Percentiles rank a stretch among this genome's conserved stretches.
Conservation (phyloP, 2,888 invertebrate genomes). For the Dromius quadrimaculatus region DNA sequence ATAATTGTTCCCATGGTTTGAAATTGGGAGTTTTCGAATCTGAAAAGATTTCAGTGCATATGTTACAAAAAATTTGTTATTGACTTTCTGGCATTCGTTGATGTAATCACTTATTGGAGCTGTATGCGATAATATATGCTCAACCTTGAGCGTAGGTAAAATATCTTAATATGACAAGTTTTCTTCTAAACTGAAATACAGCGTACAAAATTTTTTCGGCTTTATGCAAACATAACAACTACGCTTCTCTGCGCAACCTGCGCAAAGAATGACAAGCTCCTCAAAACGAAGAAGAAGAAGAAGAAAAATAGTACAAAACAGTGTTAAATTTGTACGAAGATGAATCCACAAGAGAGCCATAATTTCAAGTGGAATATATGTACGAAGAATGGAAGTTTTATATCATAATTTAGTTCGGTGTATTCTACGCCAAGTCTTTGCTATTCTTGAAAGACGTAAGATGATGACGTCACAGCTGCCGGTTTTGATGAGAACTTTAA, state of each 20-base stretch:
- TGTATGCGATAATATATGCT: no score
- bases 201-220: no score
- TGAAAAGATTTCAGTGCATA: no score
- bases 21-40: no score
- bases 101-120: no score
- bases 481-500: slow-evolving; percentile 36
- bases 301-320: slow-evolving; percentile 13
- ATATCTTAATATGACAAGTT: no score
- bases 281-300: background rate
- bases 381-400: slow-evolving; percentile 48
- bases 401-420: slow-evolving; percentile 45
- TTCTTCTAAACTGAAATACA: no score
- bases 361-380: slow-evolving; percentile 48
- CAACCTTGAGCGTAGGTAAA: no score
- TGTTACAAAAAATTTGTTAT: no score
- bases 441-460: slow-evolving; percentile 3
- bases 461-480: slow-evolving; percentile 31
- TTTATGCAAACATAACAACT: slow-evolving; percentile 1
- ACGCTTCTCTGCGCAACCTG: background rate
- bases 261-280: slow-evolving; percentile 6
- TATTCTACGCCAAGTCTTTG: slow-evolving; percentile 26
- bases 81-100: no score
- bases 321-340: slow-evolving; percentile 29
- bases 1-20: no score
- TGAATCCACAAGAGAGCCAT: slow-evolving; percentile 42